Base-by-base conservation (phyloP, 2,113 vertebrate species). In the Crotalus viridis region DNA sequence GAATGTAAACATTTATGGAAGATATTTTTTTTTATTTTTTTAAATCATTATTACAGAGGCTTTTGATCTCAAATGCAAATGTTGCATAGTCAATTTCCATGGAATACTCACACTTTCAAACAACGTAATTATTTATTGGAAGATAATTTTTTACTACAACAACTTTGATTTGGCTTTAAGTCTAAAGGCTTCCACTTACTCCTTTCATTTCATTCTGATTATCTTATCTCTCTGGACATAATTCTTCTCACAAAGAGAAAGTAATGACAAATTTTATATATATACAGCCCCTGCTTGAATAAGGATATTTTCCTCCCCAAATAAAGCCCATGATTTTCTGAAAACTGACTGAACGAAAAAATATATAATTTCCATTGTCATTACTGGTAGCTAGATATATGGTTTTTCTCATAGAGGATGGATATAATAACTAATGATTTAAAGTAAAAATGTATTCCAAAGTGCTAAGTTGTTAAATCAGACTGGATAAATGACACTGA, bases 361-460 rank as follows among this genome's bases (percentile, higher is more conserved):
- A 54, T 39, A 33, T 86, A 91, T 9, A 88, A 52, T 26, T 0
- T 88, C 92, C 74, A 39, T 0, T 55, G 93, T 90, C 92, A 24
- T 64, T 89, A 39, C 21, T 21, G 43, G 81, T 93, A 56, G 54
- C 93, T 94, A 91, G 95, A 96, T 96, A 91, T 89, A 93, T n/a
- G 39, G 0, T 0, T 55, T 91, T 85, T 39, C 39, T 39, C 39
- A 39, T 39, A 39, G 39, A 39, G 2, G 39, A 39, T 39, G 39
- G 39, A 39, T 39, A 39, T 39, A 39, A 39, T 39, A 39, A 39
- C 39, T 39, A 39, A 39, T 39, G 39, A 39, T 39, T 39, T 39
- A 39, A 39, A 39, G 39, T 39, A 39, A 39, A 39, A 39, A 39
- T 39, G 39, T 39, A 39, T 39, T 39, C 39, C 39, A 39, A 39